Conservation (phyloP, 2,797 vertebrate species). For the Scolopax rusticola region DNA sequence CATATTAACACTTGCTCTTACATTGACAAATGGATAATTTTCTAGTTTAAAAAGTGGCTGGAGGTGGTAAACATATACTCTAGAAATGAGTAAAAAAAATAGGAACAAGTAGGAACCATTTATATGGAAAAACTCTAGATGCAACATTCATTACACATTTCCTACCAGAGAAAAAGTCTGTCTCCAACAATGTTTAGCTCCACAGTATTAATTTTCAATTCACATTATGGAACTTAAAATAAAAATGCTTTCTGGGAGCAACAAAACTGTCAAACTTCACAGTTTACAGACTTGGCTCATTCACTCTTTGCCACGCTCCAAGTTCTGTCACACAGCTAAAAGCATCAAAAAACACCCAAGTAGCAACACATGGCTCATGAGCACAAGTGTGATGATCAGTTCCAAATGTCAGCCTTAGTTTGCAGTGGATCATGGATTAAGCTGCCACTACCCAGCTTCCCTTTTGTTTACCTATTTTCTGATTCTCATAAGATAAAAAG, state of each 20-base stretch:
- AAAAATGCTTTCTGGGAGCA: neutral
- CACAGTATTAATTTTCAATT: neutral
- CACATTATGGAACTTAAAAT: neutral
- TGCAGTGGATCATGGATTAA: neutral
- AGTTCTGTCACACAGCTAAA: neutral
- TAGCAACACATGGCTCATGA: neutral
- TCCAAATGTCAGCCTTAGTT: neutral
- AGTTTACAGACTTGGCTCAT: neutral
- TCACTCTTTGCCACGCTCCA: neutral
- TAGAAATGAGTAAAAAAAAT: neutral
- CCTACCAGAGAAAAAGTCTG: neutral
- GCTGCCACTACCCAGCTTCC: neutral
- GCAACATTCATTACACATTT: neutral
- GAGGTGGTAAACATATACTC: neutral
- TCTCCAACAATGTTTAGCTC: neutral
- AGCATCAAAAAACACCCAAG: neutral
- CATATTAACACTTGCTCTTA: neutral
- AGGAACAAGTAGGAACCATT: neutral
- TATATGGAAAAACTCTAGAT: neutral
- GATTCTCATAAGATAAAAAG: neutral
- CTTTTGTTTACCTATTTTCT: neutral
- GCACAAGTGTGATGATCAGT: neutral
- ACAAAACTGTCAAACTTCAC: neutral
- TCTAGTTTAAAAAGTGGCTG: neutral
- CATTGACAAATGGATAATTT: neutral